Evolutionary conservation across 2,888 invertebrate genomes (phyloP), one percentile per base, ranked within the genome.

Genomic region (Pachliopta kotzebuea): DNA sequence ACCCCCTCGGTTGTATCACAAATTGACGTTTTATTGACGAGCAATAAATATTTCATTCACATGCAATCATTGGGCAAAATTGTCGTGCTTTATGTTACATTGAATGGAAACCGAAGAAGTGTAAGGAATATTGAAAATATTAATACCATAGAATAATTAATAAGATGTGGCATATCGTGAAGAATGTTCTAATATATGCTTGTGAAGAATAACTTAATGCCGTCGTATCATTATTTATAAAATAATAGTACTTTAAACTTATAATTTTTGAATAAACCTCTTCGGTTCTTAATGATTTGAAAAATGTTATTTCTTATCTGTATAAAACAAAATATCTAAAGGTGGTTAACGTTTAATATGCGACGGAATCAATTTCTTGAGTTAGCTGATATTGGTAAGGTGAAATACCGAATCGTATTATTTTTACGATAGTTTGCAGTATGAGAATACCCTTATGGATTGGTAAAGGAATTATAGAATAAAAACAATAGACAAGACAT

Each of bases 361-460:
- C 71, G 68, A 69, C 68, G 67, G 67, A 75, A 76, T 76, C 74
- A 75, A 76, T 65, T 62, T 21, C 24, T 14, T 31, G 60, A 53
- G 20, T 31, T 56, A 63, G 53, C 65, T 64, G 67, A 68, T 68
- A 70, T 72, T 72, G 67, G 70, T 67, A 73, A 72, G 70, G 57
- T 57, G 58, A 75, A 74, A 76, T 74, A 75, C 71, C 66, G 75
- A 71, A 73, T 74, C 65, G 69, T 74, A 76, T 76, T 74, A 72
- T 72, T 68, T 74, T 75, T 74, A 75, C 75, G 76, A 72, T 72
- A 68, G 67, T 70, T 69, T 64, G 72, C 71, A 74, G 71, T 71
- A 68, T 69, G 72, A 72, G 74, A 74, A 74, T 72, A 71, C 70
- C 55, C 61, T 65, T 65, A 59, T 57, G 67, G 57, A 68, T 65